Base-by-base conservation (phyloP, 1,140 invertebrate genomes). In the Venturia canescens region DNA sequence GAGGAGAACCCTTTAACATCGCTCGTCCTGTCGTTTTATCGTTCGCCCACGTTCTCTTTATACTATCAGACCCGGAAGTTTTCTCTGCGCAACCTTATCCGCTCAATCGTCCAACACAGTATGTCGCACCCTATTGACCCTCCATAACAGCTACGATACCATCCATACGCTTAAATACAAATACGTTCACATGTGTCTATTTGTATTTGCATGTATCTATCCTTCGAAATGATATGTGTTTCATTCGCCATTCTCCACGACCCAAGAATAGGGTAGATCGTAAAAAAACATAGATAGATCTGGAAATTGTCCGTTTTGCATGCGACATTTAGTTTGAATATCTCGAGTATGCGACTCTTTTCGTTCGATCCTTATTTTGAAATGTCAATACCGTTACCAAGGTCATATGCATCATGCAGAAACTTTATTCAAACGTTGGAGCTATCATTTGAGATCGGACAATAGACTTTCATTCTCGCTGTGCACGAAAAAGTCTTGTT, bases 1-100 rank as follows among this genome's bases (percentile, higher is more conserved):
- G 53, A 57, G 53, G 63, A 53, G 48, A 80, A 77, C 78, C 78
- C 72, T 80, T 80, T 71, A 79, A 66, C 81, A 82, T 77, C 50
- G 72, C 27, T 74, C 26, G 69, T 63, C 66, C 18, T 57, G 18
- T 77, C 72, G 78, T 50, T 82, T 82, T 82, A 82, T 82, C 81
- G 72, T 60, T 75, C 66, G 23, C 53, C 50, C 38, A 72, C 77
- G 60, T 70, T 82, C 72, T 77, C 67, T 48, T 72, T 80, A 34
- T 31, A 57, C 48, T 70, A 38, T 69, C 50, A 76, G 71, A 67
- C 31, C 48, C 63, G 50, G 27, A 60, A 29, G 16, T 60, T 77
- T 77, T 77, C 50, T 31, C 53, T 26, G 11, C 72, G 31, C 31
- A 26, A 27, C 44, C 21, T 63, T 27, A 26, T 50, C 70, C 34